phyloP scores from a whole-genome alignment of 2,888 invertebrate genomes.

The Hyalella azteca region DNA sequence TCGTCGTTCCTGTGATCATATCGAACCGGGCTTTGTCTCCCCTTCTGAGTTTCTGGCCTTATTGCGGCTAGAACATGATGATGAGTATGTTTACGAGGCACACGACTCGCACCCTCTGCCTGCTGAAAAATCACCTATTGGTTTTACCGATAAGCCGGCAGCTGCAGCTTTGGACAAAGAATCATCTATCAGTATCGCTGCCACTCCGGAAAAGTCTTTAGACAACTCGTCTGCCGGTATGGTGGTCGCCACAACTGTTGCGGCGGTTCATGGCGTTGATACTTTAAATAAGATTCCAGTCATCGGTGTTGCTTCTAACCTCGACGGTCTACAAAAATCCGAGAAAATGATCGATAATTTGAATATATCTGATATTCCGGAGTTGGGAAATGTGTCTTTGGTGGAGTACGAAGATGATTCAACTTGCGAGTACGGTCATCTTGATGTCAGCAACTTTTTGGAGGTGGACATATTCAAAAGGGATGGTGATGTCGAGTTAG shows the following conservation, averaged over 20 bases:
- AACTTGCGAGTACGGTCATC: not conserved
- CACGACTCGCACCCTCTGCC: not conserved
- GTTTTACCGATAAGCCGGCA: not conserved
- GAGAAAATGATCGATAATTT: not conserved
- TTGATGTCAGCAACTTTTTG: not conserved
- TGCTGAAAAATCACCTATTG: not conserved
- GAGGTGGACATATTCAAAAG: not conserved
- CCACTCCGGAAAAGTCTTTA: not conserved
- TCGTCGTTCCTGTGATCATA: too few species aligned
- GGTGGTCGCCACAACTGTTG: not conserved
- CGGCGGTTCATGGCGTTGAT: not conserved
- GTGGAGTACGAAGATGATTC: not conserved
- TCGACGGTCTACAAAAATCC: not conserved
- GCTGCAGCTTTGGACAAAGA: not conserved
- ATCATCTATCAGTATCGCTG: not conserved
- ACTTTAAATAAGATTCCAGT: not conserved
- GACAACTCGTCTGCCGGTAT: not conserved
- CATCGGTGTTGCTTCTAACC: not conserved
- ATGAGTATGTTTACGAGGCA: not conserved
- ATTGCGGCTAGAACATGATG: not conserved
- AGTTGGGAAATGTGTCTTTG: not conserved
- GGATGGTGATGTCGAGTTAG: not conserved
- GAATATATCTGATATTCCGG: not conserved
- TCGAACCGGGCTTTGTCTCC: not conserved
- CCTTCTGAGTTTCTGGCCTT: not conserved